Evolutionary conservation across 35 echinoderm and acorn worm genomes (phyloP).

Genomic region (Apostichopus parvimensis): DNA sequence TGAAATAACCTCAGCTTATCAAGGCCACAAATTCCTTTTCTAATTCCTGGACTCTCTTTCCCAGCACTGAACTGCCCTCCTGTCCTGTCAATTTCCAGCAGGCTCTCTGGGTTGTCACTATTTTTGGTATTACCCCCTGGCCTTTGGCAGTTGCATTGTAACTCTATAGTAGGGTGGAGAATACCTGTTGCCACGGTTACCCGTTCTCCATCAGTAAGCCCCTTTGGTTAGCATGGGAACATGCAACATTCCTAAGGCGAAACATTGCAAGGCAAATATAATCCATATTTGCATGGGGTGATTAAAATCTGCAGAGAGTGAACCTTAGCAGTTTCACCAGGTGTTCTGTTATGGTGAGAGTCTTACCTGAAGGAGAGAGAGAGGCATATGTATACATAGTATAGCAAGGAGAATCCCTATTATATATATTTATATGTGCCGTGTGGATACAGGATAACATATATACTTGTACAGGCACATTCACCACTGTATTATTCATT

Average conservation of each 20-base stretch:
- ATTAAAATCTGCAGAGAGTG: slow-evolving; percentile 14
- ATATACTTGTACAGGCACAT: no score
- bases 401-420: no score
- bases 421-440: no score
- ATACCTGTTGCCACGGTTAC: slow-evolving; percentile 14
- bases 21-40: slow-evolving; percentile 44
- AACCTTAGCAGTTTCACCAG: slow-evolving; percentile 17
- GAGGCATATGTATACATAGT: neutral
- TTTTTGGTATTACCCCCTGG: slow-evolving; percentile 52
- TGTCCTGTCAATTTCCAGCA: slow-evolving; percentile 47
- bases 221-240: slow-evolving; percentile 21
- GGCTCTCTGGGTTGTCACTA: slow-evolving; percentile 52
- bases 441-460: neutral
- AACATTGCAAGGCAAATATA: slow-evolving; percentile 15
- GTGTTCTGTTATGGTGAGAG: slow-evolving; percentile 6
- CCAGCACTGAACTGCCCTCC: slow-evolving; percentile 19
- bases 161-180: neutral
- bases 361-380: neutral
- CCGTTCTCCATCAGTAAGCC: neutral
- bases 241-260: neutral
- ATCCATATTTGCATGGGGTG: slow-evolving; percentile 44
- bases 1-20: slow-evolving; percentile 32
- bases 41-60: slow-evolving; percentile 29
- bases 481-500: no score
- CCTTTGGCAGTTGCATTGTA: slow-evolving; percentile 38